A percentile compares a stretch with the other conserved stretches of the same genome.
Evolutionary conservation across 2,888 invertebrate species (phyloP).

Genomic region (Eledone cirrhosa): DNA sequence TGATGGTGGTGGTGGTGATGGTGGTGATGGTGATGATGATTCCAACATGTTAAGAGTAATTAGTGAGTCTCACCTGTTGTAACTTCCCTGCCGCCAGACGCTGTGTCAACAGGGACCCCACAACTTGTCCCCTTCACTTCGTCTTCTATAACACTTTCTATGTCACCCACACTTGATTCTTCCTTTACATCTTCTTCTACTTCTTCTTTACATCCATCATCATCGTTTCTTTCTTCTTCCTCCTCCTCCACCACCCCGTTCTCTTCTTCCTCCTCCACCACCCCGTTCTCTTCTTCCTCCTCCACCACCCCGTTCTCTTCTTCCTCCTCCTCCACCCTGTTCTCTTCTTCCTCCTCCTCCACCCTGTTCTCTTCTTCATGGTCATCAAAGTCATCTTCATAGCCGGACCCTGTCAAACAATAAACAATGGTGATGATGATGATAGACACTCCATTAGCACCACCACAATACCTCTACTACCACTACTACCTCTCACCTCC

Average conservation of each 20-base stretch:
- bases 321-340: neutral
- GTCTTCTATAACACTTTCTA: too few relatives aligned
- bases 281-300: constrained; percentile 31
- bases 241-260: neutral
- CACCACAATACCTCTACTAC: neutral
- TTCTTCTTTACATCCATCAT: neutral
- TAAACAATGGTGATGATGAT: neutral
- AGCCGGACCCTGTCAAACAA: neutral
- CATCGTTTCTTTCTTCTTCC: neutral
- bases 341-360: constrained; percentile 38
- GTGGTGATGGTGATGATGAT: too few relatives aligned
- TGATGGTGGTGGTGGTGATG: too few relatives aligned
- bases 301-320: neutral
- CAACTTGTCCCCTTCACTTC: too few relatives aligned
- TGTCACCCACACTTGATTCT: too few relatives aligned
- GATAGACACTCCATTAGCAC: too few relatives aligned
- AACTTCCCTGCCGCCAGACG: too few relatives aligned
- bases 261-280: constrained; percentile 32
- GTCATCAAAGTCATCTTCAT: constrained; percentile 41
- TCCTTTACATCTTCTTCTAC: neutral
- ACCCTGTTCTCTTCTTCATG: constrained; percentile 34
- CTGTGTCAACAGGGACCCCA: too few relatives aligned
- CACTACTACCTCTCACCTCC: too few relatives aligned
- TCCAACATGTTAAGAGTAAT: too few relatives aligned
- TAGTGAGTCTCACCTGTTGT: too few relatives aligned